Base-by-base conservation (phyloP, 2,113 vertebrate genomes). In the Corythoichthys intestinalis region DNA sequence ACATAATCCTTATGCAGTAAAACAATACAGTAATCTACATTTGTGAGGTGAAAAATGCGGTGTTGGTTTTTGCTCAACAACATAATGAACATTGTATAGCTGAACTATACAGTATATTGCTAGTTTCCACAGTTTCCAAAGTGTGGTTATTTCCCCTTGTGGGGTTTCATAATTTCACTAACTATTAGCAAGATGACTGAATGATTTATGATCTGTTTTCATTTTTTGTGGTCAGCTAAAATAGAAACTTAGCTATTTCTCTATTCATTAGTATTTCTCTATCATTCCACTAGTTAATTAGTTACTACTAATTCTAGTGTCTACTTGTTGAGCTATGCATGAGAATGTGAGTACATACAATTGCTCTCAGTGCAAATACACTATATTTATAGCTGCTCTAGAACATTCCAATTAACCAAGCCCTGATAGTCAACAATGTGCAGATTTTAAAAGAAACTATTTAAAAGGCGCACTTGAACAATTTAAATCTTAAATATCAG, bases 401-500 rank as follows among this genome's bases (percentile, higher is more conserved):
- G 73, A 87, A 84, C 73, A 85, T 81, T 89, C 85, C 80, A 91
- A 91, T 91, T 91, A 90, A 85, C 65, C 66, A 49, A 80, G 74
- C 76, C 78, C 76, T 81, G 84, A 69, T 87, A 79, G 86, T 90
- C 79, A 80, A 82, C 71, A 83, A 74, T 77, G 83, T 81, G 74
- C 81, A 89, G 85, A 89, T 91, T 91, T 87, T 28, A 79, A 77
- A 71, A 69, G 74, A 53, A 72, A 75, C 73, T 85, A 85, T 92
- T 91, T 90, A 87, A 90, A 90, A 28, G 90, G 89, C 92, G 89
- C 60, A 92, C 89, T 88, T 85, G 66, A 81, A 83, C 83, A 88
- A 88, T 88, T 79, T 81, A 69, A 73, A 70, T 17, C 80, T 61
- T 59, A 66, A 54, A 75, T 74, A 70, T 70, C 71, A 20, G 37